Evolutionary conservation across 1,140 invertebrate species (phyloP).

Genomic region (Chelonus insularis): DNA sequence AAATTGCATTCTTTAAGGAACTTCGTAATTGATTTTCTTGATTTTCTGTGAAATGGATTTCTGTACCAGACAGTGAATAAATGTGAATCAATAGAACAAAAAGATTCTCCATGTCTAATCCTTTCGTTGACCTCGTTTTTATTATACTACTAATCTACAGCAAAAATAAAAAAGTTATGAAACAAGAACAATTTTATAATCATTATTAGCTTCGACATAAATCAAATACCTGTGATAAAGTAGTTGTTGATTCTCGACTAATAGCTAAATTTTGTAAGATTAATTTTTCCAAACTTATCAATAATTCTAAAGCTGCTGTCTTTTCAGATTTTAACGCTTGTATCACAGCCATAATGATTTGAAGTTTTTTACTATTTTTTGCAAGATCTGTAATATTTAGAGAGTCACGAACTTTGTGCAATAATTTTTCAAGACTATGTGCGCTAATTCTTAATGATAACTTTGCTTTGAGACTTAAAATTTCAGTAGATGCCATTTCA

Average conservation of each 20-base stretch:
- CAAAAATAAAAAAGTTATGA: background rate
- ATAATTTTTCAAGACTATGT: constrained; percentile 62
- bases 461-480: constrained; percentile 52
- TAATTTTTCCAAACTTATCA: constrained; percentile 64
- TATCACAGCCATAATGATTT: constrained; percentile 64
- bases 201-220: background rate
- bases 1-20: constrained; percentile 63
- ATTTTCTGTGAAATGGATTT: constrained; percentile 60
- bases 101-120: constrained; percentile 64
- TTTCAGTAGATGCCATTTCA: constrained; percentile 43
- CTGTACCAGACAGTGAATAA: constrained; percentile 66
- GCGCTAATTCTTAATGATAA: constrained; percentile 59
- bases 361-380: constrained; percentile 58
- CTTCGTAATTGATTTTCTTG: constrained; percentile 63
- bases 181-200: constrained; percentile 8
- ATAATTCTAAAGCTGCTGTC: constrained; percentile 59
- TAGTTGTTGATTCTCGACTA: constrained; percentile 65
- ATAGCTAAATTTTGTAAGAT: constrained; percentile 64
- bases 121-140: constrained; percentile 61
- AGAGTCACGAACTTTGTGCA: constrained; percentile 46
- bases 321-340: constrained; percentile 64
- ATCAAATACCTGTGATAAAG: constrained; percentile 61
- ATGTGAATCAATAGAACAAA: constrained; percentile 65
- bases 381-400: constrained; percentile 39
- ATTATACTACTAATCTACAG: constrained; percentile 64